phyloP scores from a whole-genome alignment of 2,888 invertebrate species.

The Actias luna region DNA sequence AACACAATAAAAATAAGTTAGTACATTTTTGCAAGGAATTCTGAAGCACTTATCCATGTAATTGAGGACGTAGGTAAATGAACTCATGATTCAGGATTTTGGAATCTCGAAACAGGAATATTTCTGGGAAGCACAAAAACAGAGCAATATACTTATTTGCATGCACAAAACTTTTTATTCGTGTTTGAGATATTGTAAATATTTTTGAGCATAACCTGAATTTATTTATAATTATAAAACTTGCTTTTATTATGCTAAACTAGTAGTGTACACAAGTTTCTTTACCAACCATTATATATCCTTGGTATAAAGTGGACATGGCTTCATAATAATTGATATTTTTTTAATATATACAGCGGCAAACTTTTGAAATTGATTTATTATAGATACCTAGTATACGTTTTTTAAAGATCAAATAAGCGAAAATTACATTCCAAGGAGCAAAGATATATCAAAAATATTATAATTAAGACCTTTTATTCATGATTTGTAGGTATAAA shows the following conservation, averaged over 20 bases:
- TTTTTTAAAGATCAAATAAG: not conserved
- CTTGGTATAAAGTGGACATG: too few species aligned
- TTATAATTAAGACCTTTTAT: not conserved
- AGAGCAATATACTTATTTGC: not conserved
- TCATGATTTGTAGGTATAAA: too few species aligned
- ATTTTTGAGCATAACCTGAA: not conserved
- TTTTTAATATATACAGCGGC: not conserved
- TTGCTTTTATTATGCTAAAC: too few species aligned
- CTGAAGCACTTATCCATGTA: not conserved
- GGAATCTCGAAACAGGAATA: not conserved
- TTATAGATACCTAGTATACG: too few species aligned
- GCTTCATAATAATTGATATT: not conserved
- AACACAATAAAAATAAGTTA: not conserved
- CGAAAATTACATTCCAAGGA: not conserved
- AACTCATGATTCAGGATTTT: conserved; percentile 2
- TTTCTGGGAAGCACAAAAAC: not conserved
- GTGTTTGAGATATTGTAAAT: not conserved
- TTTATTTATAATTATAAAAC: not conserved
- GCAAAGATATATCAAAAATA: not conserved
- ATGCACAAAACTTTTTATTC: not conserved
- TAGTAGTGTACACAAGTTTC: too few species aligned
- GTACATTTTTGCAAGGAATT: not conserved
- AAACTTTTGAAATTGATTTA: not conserved
- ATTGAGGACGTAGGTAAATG: not conserved
- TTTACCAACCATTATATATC: too few species aligned